Evolutionary conservation across 2,888 invertebrate genomes (phyloP).

Genomic region (Rambutsinella grinnellia): DNA sequence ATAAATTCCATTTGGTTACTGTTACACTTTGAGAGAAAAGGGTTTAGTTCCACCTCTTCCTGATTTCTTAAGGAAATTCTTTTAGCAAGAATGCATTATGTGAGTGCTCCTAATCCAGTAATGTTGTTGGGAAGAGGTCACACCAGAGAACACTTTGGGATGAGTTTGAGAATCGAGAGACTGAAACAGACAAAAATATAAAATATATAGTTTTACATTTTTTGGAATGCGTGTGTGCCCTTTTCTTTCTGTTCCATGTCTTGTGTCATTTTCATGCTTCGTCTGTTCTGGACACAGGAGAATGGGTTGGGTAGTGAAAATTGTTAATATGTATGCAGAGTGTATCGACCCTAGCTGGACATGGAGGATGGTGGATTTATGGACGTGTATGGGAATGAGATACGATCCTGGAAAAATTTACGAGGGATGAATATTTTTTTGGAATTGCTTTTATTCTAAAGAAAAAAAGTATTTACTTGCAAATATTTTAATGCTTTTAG

Average conservation of each 20-base stretch:
- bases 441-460: too few species aligned
- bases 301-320: slow-evolving; percentile 5
- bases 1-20: slow-evolving; percentile 48
- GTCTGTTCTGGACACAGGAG: slow-evolving; percentile 24
- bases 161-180: not conserved
- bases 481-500: too few species aligned
- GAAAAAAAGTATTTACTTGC: too few species aligned
- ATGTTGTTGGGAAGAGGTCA: not conserved
- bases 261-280: slow-evolving; percentile 27
- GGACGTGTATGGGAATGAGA: not conserved
- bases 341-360: slow-evolving; percentile 22
- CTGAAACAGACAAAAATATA: slow-evolving; percentile 7
- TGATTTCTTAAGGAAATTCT: not conserved
- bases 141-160: not conserved
- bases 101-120: not conserved
- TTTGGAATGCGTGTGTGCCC: not conserved
- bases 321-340: slow-evolving; percentile 41
- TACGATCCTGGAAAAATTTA: too few species aligned
- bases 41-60: not conserved
- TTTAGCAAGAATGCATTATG: not conserved
- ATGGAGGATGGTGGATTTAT: not conserved
- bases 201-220: not conserved
- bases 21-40: not conserved
- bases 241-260: not conserved
- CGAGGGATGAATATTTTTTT: too few species aligned